These are phyloP conservation scores for Pyralis farinalis DNA, from an alignment of 2,888 invertebrate species.

Conservation along the genomic window DNA sequence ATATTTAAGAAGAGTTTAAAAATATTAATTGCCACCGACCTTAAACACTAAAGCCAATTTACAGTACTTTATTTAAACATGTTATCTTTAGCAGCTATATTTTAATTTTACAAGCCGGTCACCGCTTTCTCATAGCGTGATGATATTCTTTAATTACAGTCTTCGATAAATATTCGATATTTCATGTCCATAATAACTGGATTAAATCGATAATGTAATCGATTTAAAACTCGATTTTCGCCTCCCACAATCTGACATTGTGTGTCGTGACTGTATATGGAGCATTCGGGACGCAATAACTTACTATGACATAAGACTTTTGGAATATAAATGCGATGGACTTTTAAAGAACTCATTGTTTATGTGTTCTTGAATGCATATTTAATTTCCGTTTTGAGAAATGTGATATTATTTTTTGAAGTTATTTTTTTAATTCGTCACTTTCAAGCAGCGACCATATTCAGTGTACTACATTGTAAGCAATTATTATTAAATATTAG, in stretches of 20 bases:
- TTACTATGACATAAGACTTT: not conserved
- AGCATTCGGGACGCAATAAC: not conserved
- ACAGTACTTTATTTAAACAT: too few species aligned
- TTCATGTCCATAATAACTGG: slow-evolving; percentile 11
- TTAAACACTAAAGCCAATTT: too few species aligned
- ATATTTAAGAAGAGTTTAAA: too few species aligned
- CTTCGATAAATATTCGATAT: slow-evolving; percentile 7
- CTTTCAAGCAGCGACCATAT: not conserved
- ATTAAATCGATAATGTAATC: slow-evolving; percentile 8
- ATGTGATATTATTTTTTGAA: not conserved
- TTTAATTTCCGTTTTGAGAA: not conserved
- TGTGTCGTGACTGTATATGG: slow-evolving; percentile 3
- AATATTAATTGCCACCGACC: too few species aligned
- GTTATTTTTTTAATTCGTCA: too few species aligned
- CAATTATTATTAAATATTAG: too few species aligned
- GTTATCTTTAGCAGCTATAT: too few species aligned
- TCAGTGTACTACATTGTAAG: too few species aligned
- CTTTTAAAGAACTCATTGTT: not conserved
- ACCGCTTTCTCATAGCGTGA: slow-evolving; percentile 10
- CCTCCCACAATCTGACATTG: not conserved
- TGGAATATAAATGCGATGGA: not conserved
- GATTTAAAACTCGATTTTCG: slow-evolving; percentile 9
- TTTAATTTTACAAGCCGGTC: not conserved
- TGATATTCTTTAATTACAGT: slow-evolving; percentile 6
- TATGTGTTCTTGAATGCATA: not conserved